Percentiles rank a stretch among this genome's conserved stretches.
Evolutionary conservation across 2,888 invertebrate genomes (phyloP).

Genomic region (Eupithecia pulchellata): DNA sequence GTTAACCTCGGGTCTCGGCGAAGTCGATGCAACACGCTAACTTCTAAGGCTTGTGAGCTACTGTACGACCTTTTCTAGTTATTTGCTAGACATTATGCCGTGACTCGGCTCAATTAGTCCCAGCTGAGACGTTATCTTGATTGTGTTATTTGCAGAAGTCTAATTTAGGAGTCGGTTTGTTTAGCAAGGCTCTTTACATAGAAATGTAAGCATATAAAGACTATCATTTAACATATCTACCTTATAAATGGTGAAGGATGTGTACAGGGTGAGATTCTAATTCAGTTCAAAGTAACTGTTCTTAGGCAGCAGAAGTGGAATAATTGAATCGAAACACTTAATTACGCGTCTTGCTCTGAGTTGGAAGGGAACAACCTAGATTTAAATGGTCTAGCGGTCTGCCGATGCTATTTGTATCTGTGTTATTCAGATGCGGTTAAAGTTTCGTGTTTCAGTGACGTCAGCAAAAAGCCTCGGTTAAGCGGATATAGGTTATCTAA

Average conservation of each 20-base stretch:
- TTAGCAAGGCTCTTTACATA: constrained; percentile 19
- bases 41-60: constrained; percentile 54
- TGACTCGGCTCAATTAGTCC: constrained; percentile 63
- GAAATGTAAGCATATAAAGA: not conserved
- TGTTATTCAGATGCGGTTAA: constrained; percentile 46
- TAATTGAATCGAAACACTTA: constrained; percentile 18
- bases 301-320: constrained; percentile 16
- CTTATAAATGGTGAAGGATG: not conserved
- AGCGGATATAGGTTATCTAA: constrained; percentile 54
- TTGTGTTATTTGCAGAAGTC: constrained; percentile 41
- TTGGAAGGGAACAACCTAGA: constrained; percentile 19
- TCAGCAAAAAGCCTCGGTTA: constrained; percentile 53
- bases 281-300: constrained; percentile 17
- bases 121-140: constrained; percentile 52
- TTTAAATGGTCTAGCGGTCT: constrained; percentile 37
- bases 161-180: constrained; percentile 29
- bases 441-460: constrained; percentile 56
- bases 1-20: constrained; percentile 42
- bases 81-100: constrained; percentile 60
- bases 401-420: constrained; percentile 34
- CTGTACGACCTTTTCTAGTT: constrained; percentile 66
- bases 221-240: not conserved
- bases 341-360: constrained; percentile 21
- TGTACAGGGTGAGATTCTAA: not conserved
- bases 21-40: constrained; percentile 54